Conservation (phyloP, 2,888 invertebrate genomes). For the Pyrochroa serraticornis region DNA sequence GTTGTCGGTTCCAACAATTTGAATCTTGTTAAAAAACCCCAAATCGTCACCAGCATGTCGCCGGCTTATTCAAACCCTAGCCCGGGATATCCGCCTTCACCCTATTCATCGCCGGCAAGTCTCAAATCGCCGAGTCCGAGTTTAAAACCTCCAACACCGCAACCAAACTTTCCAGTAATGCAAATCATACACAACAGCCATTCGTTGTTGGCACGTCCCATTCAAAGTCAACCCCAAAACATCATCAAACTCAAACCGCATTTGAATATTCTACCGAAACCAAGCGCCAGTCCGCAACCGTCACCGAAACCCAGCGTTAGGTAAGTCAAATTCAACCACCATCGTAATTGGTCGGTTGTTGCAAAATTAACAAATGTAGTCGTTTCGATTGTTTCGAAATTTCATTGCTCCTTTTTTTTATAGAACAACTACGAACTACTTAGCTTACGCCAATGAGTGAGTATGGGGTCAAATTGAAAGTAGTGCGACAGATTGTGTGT, state of each 20-base stretch:
- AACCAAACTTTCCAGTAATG: slow-evolving; percentile 56
- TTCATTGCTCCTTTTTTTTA: background rate
- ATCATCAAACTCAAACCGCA: slow-evolving; percentile 58
- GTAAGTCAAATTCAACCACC: slow-evolving; percentile 40
- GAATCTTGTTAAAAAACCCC: slow-evolving; percentile 57
- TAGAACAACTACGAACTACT: too few relatives aligned
- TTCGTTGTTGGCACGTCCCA: slow-evolving; percentile 50
- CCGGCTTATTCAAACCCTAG: slow-evolving; percentile 52
- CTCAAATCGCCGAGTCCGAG: slow-evolving; percentile 53
- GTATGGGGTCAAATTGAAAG: too few relatives aligned
- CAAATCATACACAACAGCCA: slow-evolving; percentile 56
- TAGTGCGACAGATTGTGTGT: too few relatives aligned
- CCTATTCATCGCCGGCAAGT: slow-evolving; percentile 56
- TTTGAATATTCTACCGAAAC: slow-evolving; percentile 58
- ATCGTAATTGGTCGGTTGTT: too few relatives aligned
- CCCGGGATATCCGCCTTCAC: slow-evolving; percentile 53
- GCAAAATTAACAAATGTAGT: slow-evolving; percentile 1
- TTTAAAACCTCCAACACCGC: slow-evolving; percentile 56
- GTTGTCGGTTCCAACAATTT: slow-evolving; percentile 58
- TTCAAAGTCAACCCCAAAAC: slow-evolving; percentile 53
- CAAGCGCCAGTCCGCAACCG: slow-evolving; percentile 55
- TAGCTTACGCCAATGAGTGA: too few relatives aligned
- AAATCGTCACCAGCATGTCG: slow-evolving; percentile 52
- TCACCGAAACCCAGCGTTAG: slow-evolving; percentile 57
- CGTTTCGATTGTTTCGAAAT: background rate